Conservation (phyloP, 1,140 invertebrate species). For the Vollenhovia emeryi region DNA sequence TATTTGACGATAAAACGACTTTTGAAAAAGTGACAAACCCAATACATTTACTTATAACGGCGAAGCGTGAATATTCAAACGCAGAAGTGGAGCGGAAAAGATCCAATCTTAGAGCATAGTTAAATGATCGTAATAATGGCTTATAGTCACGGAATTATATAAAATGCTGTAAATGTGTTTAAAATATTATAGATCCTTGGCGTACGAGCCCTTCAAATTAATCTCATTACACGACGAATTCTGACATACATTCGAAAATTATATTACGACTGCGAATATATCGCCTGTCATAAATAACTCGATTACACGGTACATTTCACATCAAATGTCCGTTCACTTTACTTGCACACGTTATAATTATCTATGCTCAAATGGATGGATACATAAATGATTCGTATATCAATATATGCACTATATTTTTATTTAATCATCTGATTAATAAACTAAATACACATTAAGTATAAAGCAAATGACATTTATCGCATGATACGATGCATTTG, state of each 20-base stretch:
- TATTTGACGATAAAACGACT: neutral
- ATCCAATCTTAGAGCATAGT: neutral
- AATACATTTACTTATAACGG: neutral
- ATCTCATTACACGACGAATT: constrained; percentile 11
- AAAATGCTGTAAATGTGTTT: neutral
- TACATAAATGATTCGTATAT: neutral
- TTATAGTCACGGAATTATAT: neutral
- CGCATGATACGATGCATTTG: neutral
- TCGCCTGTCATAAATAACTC: constrained; percentile 11
- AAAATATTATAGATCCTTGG: constrained; percentile 5
- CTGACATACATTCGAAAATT: constrained; percentile 13
- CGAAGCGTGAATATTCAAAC: neutral
- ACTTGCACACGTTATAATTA: constrained; percentile 14
- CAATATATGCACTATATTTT: neutral
- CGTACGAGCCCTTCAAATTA: neutral
- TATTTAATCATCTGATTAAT: neutral
- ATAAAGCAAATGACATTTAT: neutral
- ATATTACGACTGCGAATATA: constrained; percentile 21
- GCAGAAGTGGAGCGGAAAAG: neutral
- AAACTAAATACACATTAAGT: neutral
- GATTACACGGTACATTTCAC: constrained; percentile 13
- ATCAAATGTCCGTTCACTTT: neutral
- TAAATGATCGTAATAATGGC: constrained; percentile 11
- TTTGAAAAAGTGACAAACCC: neutral
- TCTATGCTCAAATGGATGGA: neutral